Evolutionary conservation across 2,113 vertebrate species (phyloP).

Genomic region (Polyodon spathula): DNA sequence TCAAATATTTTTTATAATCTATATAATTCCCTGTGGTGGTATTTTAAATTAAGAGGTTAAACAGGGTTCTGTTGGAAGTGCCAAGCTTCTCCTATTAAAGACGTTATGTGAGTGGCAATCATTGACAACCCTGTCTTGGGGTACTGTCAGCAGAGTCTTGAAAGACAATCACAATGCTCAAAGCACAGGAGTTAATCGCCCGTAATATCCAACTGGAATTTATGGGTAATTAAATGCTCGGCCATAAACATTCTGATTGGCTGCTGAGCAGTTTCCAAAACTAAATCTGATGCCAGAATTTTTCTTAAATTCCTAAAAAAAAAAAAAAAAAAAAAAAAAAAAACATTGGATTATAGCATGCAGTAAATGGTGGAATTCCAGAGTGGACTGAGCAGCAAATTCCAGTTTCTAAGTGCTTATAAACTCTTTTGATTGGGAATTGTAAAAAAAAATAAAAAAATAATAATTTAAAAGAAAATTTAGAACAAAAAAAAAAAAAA

Average conservation of each 20-base stretch:
- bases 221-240: constrained; percentile 8
- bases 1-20: no score
- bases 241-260: constrained; percentile 20
- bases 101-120: no score
- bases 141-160: neutral
- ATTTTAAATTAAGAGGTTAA: no score
- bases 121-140: constrained; percentile 13
- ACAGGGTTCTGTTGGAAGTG: no score
- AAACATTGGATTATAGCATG: neutral
- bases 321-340: neutral
- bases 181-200: constrained; percentile 12
- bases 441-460: neutral
- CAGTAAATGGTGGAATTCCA: neutral
- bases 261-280: constrained; percentile 16
- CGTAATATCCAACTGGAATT: constrained; percentile 18
- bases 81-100: no score
- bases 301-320: neutral
- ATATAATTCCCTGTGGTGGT: no score
- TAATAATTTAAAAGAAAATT: neutral
- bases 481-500: neutral
- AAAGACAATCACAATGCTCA: constrained; percentile 8
- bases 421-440: no score
- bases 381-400: neutral
- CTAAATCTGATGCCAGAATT: no score
- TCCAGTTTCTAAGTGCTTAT: no score